Evolutionary conservation across 2,888 invertebrate genomes (phyloP).

Genomic region (Strigamia transsilvanica): DNA sequence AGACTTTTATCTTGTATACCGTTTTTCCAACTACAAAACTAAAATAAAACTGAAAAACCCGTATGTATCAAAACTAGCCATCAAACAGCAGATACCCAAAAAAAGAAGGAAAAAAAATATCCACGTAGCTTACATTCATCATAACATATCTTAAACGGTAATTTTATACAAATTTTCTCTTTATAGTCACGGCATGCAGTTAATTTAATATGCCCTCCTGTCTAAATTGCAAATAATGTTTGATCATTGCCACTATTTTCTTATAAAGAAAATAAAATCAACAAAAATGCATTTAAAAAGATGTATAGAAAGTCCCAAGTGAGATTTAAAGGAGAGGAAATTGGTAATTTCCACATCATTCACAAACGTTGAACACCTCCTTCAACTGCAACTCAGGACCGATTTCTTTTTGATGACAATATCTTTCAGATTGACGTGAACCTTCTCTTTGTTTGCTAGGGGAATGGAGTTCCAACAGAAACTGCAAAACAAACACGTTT

Average conservation of each 20-base stretch:
- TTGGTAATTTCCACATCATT: slow-evolving; percentile 1
- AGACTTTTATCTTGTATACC: slow-evolving; percentile 37
- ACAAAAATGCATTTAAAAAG: slow-evolving; percentile 34
- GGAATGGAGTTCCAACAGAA: slow-evolving; percentile 85
- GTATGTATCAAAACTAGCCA: slow-evolving; percentile 49
- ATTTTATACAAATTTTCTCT: slow-evolving; percentile 29
- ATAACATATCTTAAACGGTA: slow-evolving; percentile 4
- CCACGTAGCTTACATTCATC: slow-evolving; percentile 21
- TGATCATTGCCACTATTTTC: slow-evolving; percentile 41
- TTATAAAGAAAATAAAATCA: slow-evolving; percentile 36
- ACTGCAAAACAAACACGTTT: slow-evolving; percentile 56
- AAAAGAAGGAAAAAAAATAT: not conserved
- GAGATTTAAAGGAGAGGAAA: not conserved
- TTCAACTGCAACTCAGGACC: slow-evolving; percentile 63
- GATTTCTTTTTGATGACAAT: slow-evolving; percentile 74
- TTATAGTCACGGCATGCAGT: slow-evolving; percentile 21
- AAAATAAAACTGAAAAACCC: slow-evolving; percentile 39
- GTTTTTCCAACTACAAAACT: slow-evolving; percentile 47
- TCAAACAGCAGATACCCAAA: slow-evolving; percentile 39
- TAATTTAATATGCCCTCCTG: slow-evolving; percentile 17
- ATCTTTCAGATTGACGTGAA: slow-evolving; percentile 81
- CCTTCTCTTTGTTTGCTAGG: slow-evolving; percentile 78
- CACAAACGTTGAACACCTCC: not conserved
- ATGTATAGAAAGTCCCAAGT: slow-evolving; percentile 16
- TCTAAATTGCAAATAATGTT: slow-evolving; percentile 43